Evolutionary conservation across 2,113 vertebrate species (phyloP).

Genomic region (Phaetusa simplex): DNA sequence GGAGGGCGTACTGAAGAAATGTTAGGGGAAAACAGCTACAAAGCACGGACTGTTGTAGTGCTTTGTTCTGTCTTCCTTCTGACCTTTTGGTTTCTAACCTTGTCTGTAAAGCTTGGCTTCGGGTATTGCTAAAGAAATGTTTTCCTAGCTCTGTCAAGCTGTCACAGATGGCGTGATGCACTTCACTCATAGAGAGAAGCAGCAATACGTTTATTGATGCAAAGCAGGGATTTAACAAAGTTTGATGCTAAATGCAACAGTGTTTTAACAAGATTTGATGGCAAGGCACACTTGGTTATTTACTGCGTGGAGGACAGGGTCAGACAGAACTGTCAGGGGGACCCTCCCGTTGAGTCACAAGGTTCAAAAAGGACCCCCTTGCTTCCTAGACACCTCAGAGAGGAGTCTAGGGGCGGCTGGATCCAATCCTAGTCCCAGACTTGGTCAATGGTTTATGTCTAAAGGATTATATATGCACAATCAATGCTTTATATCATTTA

Average conservation of each 20-base stretch:
- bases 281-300: neutral
- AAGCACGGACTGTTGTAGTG: accelerated
- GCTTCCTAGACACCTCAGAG: neutral
- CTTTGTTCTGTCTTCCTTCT: neutral
- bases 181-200: neutral
- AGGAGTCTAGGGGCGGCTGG: neutral
- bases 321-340: neutral
- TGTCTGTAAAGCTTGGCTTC: neutral
- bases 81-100: neutral
- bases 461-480: neutral
- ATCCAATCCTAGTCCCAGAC: neutral
- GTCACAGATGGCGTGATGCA: neutral
- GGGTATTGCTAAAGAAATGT: neutral
- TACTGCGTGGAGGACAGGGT: neutral
- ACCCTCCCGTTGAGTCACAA: neutral
- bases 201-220: neutral
- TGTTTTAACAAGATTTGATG: neutral
- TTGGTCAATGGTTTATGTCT: neutral
- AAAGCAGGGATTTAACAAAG: neutral
- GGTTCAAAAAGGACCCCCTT: neutral
- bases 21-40: neutral
- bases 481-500: neutral
- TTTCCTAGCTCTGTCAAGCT: neutral
- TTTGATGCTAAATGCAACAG: neutral
- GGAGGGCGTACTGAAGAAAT: neutral